phyloP scores from a whole-genome alignment of 2,797 vertebrate species.

The Lacerta bilineata region DNA sequence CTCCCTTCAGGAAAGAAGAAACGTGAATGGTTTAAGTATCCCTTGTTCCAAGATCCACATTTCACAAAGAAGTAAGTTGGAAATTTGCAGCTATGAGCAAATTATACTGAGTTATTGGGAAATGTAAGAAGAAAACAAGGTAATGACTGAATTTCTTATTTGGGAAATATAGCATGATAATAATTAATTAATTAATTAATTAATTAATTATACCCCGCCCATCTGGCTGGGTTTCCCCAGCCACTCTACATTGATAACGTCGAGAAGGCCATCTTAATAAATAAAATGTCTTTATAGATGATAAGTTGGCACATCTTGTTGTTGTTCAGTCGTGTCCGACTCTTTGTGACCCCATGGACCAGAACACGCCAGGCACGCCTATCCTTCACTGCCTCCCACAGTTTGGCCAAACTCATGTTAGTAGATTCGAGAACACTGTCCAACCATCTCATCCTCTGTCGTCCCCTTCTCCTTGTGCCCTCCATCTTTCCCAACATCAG shows the following conservation, averaged over 20 bases:
- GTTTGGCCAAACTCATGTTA: too few species aligned
- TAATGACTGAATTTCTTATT: background rate
- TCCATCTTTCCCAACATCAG: too few species aligned
- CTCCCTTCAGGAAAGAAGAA: slow-evolving; percentile 77
- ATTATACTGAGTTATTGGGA: slow-evolving; percentile 35
- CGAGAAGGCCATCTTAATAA: background rate
- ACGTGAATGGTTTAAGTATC: slow-evolving; percentile 60
- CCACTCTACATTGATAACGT: background rate
- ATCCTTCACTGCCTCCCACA: too few species aligned
- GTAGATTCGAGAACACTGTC: too few species aligned
- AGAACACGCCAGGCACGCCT: too few species aligned
- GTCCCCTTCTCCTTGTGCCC: too few species aligned
- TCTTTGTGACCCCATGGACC: too few species aligned
- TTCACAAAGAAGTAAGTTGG: slow-evolving; percentile 75
- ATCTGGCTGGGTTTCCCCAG: too few species aligned
- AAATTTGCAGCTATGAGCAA: background rate
- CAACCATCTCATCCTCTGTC: too few species aligned
- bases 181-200: too few species aligned
- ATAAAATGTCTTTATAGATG: background rate
- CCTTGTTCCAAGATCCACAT: slow-evolving; percentile 60
- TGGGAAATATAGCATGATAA: background rate
- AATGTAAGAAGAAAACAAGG: background rate
- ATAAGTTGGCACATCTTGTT: background rate
- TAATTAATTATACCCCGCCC: too few species aligned
- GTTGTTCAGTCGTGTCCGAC: too few species aligned